Percentiles rank a stretch among this genome's conserved stretches.
Evolutionary conservation across 2,113 vertebrate species (phyloP).

Genomic region (Perccottus glenii): DNA sequence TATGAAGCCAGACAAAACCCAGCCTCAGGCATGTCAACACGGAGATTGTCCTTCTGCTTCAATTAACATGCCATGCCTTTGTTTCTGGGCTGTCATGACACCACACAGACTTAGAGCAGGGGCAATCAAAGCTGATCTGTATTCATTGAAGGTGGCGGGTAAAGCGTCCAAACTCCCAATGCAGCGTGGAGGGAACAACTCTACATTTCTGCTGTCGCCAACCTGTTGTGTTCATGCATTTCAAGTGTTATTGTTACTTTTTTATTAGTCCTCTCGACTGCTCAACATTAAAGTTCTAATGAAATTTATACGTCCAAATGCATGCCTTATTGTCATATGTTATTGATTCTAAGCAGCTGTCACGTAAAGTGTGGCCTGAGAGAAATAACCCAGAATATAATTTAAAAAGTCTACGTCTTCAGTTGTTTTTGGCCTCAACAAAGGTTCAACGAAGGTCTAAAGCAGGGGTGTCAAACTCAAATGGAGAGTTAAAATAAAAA

Average conservation of each 20-base stretch:
- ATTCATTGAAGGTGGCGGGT: neutral
- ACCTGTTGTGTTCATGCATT: slow-evolving; percentile 16
- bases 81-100: slow-evolving; percentile 17
- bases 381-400: neutral
- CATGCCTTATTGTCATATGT: neutral
- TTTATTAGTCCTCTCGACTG: neutral
- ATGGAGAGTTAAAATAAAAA: no score
- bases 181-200: slow-evolving; percentile 7
- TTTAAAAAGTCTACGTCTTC: neutral
- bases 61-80: slow-evolving; percentile 26
- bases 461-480: no score
- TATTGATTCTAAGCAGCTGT: neutral
- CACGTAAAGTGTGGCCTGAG: neutral
- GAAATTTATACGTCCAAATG: neutral
- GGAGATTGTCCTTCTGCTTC: slow-evolving; percentile 17
- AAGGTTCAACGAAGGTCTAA: neutral
- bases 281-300: neutral
- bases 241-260: neutral
- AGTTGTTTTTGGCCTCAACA: slow-evolving; percentile 7
- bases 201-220: slow-evolving; percentile 5
- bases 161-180: slow-evolving; percentile 2
- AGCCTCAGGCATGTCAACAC: slow-evolving; percentile 9
- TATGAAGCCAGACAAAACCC: neutral
- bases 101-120: slow-evolving; percentile 7
- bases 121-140: slow-evolving; percentile 24